phyloP scores from a whole-genome alignment of 2,888 invertebrate species.

The Craniophora ligustri region DNA sequence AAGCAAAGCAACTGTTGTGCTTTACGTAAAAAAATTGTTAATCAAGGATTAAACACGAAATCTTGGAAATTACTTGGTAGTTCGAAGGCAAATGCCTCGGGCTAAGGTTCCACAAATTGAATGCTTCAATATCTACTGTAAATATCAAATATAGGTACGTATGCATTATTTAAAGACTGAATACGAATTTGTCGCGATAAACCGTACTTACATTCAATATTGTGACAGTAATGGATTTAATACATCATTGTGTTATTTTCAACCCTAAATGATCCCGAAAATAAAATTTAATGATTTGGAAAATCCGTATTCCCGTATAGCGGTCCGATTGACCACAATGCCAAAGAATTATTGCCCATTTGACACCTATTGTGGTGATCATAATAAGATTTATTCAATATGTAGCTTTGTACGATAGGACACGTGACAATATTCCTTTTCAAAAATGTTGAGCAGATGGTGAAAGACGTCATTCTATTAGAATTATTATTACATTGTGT shows the following conservation, averaged over 20 bases:
- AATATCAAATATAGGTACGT: too few relatives aligned
- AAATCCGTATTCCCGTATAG: slow-evolving; percentile 57
- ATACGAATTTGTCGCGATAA: slow-evolving; percentile 13
- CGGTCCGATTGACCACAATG: slow-evolving; percentile 69
- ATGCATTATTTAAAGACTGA: too few relatives aligned
- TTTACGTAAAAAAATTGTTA: too few relatives aligned
- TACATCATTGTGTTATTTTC: slow-evolving; percentile 26
- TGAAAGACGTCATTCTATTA: slow-evolving; percentile 63
- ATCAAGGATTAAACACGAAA: too few relatives aligned
- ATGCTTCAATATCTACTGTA: too few relatives aligned
- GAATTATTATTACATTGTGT: slow-evolving; percentile 63
- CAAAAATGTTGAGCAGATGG: slow-evolving; percentile 71
- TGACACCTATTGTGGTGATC: slow-evolving; percentile 80
- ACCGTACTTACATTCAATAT: slow-evolving; percentile 42
- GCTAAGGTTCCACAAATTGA: too few relatives aligned
- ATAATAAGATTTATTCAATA: slow-evolving; percentile 73
- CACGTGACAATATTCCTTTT: slow-evolving; percentile 76
- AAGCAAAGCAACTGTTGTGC: too few relatives aligned
- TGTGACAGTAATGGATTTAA: slow-evolving; percentile 46
- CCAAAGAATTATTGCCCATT: slow-evolving; percentile 72
- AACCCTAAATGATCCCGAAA: slow-evolving; percentile 41
- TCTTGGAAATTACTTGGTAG: too few relatives aligned
- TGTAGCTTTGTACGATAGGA: slow-evolving; percentile 68
- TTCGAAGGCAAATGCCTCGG: too few relatives aligned
- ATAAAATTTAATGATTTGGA: slow-evolving; percentile 50